Percentiles rank a stretch among this genome's conserved stretches.
Conservation (phyloP, 2,113 vertebrate species). For the Camelus bactrianus region DNA sequence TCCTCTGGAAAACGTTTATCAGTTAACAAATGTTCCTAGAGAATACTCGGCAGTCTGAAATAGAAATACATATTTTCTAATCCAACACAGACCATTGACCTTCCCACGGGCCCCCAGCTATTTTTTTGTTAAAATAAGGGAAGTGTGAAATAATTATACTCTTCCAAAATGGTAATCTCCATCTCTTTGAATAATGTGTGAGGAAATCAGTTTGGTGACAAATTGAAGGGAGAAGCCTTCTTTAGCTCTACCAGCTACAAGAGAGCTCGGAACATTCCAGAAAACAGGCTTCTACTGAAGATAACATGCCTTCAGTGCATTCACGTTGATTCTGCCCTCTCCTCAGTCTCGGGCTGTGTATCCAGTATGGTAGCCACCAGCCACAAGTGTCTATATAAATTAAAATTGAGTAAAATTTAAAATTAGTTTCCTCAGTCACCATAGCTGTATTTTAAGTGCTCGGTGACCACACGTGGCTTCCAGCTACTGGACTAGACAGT, state of each 20-base stretch:
- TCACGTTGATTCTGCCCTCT: neutral
- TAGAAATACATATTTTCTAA: neutral
- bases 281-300: neutral
- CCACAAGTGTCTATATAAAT: neutral
- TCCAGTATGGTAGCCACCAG: neutral
- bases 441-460: neutral
- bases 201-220: neutral
- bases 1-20: conserved; percentile 27
- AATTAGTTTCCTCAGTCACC: neutral
- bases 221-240: neutral
- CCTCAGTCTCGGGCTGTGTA: neutral
- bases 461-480: neutral
- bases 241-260: neutral
- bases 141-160: neutral
- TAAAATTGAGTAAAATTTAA: neutral
- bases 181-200: neutral
- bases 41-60: neutral
- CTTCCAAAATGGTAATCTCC: neutral
- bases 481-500: neutral
- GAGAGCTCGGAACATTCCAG: neutral
- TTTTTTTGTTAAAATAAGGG: conserved; percentile 13
- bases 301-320: neutral
- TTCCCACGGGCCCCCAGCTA: neutral
- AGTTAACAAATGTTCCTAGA: conserved; percentile 61
- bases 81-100: neutral